phyloP scores from a whole-genome alignment of 2,888 invertebrate genomes.

The Hedychridium roseum region DNA sequence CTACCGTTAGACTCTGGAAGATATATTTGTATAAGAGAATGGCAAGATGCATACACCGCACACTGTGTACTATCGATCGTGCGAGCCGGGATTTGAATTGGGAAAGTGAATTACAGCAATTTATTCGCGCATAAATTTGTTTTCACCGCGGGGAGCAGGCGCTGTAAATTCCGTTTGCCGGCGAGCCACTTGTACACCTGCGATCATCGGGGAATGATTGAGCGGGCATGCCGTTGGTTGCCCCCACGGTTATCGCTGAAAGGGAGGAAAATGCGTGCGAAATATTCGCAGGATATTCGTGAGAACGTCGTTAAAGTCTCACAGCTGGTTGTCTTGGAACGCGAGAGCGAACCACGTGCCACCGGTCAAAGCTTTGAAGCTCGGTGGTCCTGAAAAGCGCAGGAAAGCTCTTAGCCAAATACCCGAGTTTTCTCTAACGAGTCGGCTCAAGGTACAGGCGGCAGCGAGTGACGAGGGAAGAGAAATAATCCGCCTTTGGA shows the following conservation, averaged over 20 bases:
- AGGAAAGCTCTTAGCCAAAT: conserved; percentile 38
- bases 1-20: too few relatives aligned
- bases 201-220: too few relatives aligned
- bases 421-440: conserved; percentile 45
- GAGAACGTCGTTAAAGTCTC: too few relatives aligned
- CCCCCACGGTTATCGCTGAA: too few relatives aligned
- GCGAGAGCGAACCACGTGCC: conserved; percentile 29
- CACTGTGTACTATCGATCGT: conserved; percentile 31
- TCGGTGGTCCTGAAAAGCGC: conserved; percentile 27
- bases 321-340: too few relatives aligned
- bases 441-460: conserved; percentile 29
- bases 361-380: conserved; percentile 47
- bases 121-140: conserved; percentile 44
- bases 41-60: too few relatives aligned
- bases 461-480: too few relatives aligned
- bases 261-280: not conserved
- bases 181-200: too few relatives aligned
- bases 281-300: not conserved
- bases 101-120: conserved; percentile 37
- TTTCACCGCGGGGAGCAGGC: conserved; percentile 13
- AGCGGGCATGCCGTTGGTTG: too few relatives aligned
- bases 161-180: too few relatives aligned
- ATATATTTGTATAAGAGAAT: too few relatives aligned
- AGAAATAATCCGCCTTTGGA: too few relatives aligned
- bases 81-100: conserved; percentile 29